Evolutionary conservation across 2,888 invertebrate species (phyloP), one percentile per base, ranked within the genome.

Genomic region (Bombylius major): DNA sequence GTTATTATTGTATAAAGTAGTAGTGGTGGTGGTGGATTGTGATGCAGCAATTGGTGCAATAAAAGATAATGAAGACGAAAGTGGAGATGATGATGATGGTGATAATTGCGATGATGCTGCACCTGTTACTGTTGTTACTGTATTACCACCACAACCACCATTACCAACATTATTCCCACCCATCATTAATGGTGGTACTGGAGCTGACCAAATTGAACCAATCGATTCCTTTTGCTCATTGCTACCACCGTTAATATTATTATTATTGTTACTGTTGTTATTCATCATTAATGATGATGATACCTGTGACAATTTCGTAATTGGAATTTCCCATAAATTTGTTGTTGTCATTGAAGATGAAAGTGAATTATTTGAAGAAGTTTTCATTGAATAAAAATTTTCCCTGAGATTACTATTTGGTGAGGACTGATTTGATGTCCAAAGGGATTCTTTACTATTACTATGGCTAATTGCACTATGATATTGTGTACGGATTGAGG

Each of bases 381-480:
- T 61, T 47, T 63, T 64, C 51, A 59, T 54, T 50, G 61, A 61
- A 57, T 65, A 65, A 63, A 64, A 66, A 60, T 61, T 67, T 61
- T 69, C 68, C 63, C 65, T 66, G 65, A 66, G 66, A 65, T 66
- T 60, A 58, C 64, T 66, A 56, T 65, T 68, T 59, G 73, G 71
- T 58, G 73, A 72, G 39, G 68, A 68, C 62, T 71, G 71, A 54
- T 66, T 64, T 54, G 67, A 66, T 14, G 70, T 66, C 71, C 73
- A 72, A 36, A 74, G 66, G 58, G 70, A 66, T 62, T 75, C 74
- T 64, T 74, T 75, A 64, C 73, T 70, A 62, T 71, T 70, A 60
- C 69, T 69, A 63, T 66, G 66, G 62, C 66, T 65, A 56, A 67
- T 67, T 51, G 62, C 61, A 57, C 63, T 65, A 53, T 64, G 61